phyloP scores from a whole-genome alignment of 1,140 invertebrate genomes.

The Saxidomus purpurata region DNA sequence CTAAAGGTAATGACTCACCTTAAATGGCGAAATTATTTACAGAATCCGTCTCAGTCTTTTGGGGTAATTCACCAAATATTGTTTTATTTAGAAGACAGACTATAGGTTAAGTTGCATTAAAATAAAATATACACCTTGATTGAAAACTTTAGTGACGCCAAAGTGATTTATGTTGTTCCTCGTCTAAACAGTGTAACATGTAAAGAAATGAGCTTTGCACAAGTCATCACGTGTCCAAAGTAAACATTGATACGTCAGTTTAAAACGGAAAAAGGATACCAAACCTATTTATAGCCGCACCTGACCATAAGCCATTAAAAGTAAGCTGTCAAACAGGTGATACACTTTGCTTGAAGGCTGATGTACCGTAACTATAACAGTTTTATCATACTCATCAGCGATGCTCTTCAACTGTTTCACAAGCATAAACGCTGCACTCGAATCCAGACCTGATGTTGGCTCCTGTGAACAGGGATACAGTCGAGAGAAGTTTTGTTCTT shows the following conservation, averaged over 20 bases:
- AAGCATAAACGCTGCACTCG: conserved; percentile 92
- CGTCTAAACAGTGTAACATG: conserved; percentile 92
- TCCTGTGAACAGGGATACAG: too few species aligned
- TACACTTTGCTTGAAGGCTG: conserved; percentile 91
- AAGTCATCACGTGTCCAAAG: too few species aligned
- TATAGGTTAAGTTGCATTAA: too few species aligned
- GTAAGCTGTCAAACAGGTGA: conserved; percentile 17
- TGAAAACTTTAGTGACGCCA: neutral
- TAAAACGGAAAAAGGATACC: too few species aligned
- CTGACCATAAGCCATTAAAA: conserved; percentile 38
- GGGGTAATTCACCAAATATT: too few species aligned
- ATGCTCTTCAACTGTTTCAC: conserved; percentile 92
- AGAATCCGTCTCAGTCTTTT: too few species aligned
- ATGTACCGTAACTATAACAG: conserved; percentile 92
- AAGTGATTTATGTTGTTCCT: conserved; percentile 18
- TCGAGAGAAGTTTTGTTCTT: too few species aligned
- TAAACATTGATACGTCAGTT: too few species aligned
- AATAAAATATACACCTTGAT: neutral
- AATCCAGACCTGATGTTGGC: conserved; percentile 94
- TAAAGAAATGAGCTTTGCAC: conserved; percentile 94
- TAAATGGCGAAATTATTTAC: too few species aligned
- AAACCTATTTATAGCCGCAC: conserved; percentile 92
- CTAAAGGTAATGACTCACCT: too few species aligned
- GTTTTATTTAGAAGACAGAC: too few species aligned
- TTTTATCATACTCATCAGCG: conserved; percentile 92